A percentile compares a stretch with the other conserved stretches of the same genome.
These are phyloP conservation scores for Vanacampus margaritifer DNA, from an alignment of 2,113 vertebrate species.

Conservation along the genomic window DNA sequence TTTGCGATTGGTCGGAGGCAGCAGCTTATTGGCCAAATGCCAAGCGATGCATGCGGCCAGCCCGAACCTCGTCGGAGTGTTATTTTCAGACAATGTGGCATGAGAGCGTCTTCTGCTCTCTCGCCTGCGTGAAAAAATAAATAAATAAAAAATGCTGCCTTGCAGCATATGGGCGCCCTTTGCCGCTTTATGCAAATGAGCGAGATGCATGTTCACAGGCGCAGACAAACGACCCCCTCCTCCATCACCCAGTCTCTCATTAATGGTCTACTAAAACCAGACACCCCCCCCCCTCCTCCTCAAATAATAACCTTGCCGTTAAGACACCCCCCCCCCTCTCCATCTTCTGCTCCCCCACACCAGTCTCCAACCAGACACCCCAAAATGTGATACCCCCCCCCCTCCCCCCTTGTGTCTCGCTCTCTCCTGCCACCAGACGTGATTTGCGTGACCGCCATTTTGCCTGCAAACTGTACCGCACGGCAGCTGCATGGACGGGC, in stretches of 20 bases:
- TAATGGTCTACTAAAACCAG: conserved; percentile 64
- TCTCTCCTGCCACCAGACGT: conserved; percentile 48
- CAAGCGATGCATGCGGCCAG: conserved; percentile 44
- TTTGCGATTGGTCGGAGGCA: conserved; percentile 44
- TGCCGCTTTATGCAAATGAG: conserved; percentile 67
- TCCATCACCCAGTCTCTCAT: conserved; percentile 45
- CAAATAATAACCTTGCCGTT: conserved; percentile 64
- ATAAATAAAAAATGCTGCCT: conserved; percentile 15
- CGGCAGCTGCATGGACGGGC: conserved; percentile 61
- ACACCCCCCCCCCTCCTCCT: conserved; percentile 38
- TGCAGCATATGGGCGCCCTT: conserved; percentile 61
- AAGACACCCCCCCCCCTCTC: conserved; percentile 35
- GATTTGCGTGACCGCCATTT: conserved; percentile 71
- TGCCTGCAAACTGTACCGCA: conserved; percentile 65
- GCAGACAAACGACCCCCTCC: conserved; percentile 60
- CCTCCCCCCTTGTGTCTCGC: background rate
- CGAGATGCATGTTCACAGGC: conserved; percentile 61
- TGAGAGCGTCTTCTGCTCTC: conserved; percentile 8
- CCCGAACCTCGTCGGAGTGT: conserved; percentile 38
- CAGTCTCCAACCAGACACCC: conserved; percentile 64
- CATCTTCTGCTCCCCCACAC: conserved; percentile 48
- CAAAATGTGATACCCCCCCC: conserved; percentile 31
- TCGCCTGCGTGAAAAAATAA: background rate
- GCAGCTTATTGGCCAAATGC: conserved; percentile 36
- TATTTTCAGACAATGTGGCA: conserved; percentile 37